Percentiles rank a stretch among this genome's conserved stretches.
Conservation (phyloP, 2,888 invertebrate genomes). For the Mimumesa dahlbomi region DNA sequence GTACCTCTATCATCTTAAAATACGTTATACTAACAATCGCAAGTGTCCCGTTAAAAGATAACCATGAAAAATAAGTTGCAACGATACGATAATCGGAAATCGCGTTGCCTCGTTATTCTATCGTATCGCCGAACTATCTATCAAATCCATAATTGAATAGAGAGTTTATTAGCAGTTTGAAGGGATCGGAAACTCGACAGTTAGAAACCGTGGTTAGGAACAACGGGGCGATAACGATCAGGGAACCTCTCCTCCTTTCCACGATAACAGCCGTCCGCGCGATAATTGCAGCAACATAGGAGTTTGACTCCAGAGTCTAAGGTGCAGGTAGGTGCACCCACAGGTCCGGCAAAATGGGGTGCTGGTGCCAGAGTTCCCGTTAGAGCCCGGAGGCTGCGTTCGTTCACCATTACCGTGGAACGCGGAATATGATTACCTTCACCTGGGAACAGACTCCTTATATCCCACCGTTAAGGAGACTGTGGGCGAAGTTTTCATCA, state of each 20-base stretch:
- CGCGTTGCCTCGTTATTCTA: too few relatives aligned
- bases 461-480: conserved; percentile 41
- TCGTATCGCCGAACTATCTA: too few relatives aligned
- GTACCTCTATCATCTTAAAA: too few relatives aligned
- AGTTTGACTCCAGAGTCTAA: conserved; percentile 49
- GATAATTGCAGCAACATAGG: conserved; percentile 58
- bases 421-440: conserved; percentile 78
- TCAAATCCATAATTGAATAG: too few relatives aligned
- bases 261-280: conserved; percentile 58
- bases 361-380: conserved; percentile 74
- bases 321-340: conserved; percentile 58
- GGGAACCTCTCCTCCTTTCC: conserved; percentile 21
- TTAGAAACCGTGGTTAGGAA: conserved; percentile 41
- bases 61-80: too few relatives aligned
- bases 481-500: conserved; percentile 60
- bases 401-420: conserved; percentile 77
- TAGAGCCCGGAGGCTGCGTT: conserved; percentile 76
- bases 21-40: too few relatives aligned
- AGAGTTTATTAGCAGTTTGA: too few relatives aligned
- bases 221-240: conserved; percentile 56
- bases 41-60: too few relatives aligned
- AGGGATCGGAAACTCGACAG: neutral
- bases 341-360: conserved; percentile 61
- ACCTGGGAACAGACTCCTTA: conserved; percentile 63
- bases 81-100: too few relatives aligned